These are phyloP conservation scores for Tympanuchus pallidicinctus DNA, from an alignment of 2,113 vertebrate genomes.

Conservation along the genomic window DNA sequence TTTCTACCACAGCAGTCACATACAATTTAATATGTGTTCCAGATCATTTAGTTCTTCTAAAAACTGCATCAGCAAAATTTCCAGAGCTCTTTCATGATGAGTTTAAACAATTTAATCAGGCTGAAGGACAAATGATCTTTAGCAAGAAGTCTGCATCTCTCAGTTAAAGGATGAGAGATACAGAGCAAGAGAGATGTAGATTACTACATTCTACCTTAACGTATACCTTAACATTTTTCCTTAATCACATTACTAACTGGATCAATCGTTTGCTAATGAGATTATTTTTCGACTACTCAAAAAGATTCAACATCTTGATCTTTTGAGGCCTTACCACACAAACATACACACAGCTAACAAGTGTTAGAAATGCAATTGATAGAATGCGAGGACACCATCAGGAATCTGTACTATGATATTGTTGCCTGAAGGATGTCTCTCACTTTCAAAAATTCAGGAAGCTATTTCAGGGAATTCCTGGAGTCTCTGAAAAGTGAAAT, in stretches of 20 bases:
- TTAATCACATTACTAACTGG: neutral
- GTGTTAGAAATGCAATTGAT: neutral
- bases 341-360: neutral
- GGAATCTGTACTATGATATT: neutral
- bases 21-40: constrained; percentile 29
- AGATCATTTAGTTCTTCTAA: constrained; percentile 37
- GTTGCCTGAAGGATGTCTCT: neutral
- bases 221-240: neutral
- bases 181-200: neutral
- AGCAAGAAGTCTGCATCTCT: neutral
- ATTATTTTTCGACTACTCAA: neutral
- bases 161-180: neutral
- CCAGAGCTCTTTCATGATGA: constrained; percentile 7
- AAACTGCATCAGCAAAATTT: constrained; percentile 51
- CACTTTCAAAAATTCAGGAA: neutral
- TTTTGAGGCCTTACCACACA: neutral
- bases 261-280: neutral
- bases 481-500: neutral
- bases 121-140: constrained; percentile 10
- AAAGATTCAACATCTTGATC: neutral
- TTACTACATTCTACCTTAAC: neutral
- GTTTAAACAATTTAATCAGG: constrained; percentile 39
- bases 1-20: constrained; percentile 29
- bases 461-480: neutral
- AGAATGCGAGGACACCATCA: neutral